Base-by-base conservation (phyloP, 2,113 vertebrate species). In the Pristiophorus japonicus region DNA sequence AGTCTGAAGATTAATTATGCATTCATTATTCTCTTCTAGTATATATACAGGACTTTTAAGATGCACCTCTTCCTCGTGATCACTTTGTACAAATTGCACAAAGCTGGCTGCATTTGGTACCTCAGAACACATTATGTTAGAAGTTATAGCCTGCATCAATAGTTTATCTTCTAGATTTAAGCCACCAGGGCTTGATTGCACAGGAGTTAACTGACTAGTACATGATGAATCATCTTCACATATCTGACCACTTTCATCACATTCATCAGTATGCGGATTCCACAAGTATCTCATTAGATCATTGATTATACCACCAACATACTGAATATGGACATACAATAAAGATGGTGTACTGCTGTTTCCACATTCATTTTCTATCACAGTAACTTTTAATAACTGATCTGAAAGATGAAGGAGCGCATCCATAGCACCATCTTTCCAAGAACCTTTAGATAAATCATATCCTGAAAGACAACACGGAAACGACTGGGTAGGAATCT, bases 401-500 rank as follows among this genome's bases (percentile, higher is more conserved):
- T 98, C 97, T 81, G 96, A 95, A 2, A 97, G 96, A 55, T 96
- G 73, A 92, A 96, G 97, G 94, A 99, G 97, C 62, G 97, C 97
- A 16, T 98, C 97, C 93, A 96, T 97, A 95, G 97, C 98, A 55
- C 97, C 96, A 84, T 96, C 96, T 96, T 97, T 95, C 98, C 98
- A 99, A 7, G 95, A 96, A 22, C 98, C 98, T 18, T 96, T 96
- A 6, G 97, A 97, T 34, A 96, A 4, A 87, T 96, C 96, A 96
- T 99, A 99, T 42, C 98, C 98, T 55, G 98, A 97, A 8, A 99
- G 97, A 95, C 97, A 97, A 84, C 99, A 99, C 8, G 98, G 96
- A 96, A 99, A 99, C 0, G 98, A 98, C 96, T 98, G 98, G 95
- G 97, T 97, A 18, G 98, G 97, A 55, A 97, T 95, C 12, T 96